Evolutionary conservation across 2,888 invertebrate genomes (phyloP), one percentile per base, ranked within the genome.

Genomic region (Lypha dubia): DNA sequence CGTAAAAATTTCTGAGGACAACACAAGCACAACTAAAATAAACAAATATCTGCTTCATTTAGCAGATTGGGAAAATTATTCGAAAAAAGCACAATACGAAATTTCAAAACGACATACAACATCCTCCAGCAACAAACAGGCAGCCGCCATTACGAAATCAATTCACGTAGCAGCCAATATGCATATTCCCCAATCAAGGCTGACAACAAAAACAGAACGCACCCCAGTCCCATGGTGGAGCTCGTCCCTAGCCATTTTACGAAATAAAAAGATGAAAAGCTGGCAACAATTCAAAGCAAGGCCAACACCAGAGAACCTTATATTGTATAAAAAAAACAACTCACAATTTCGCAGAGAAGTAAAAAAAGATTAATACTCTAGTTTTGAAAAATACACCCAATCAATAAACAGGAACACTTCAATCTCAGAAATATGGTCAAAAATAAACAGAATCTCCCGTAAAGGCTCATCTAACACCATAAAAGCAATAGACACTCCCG

Each of bases 331-430:
- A 63, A 79, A 53, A 51, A 2, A n/a, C n/a, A 77, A 77, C 20
- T 60, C 71, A 2, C 71, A 38, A 58, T 80, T 80, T 24, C 56
- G 58, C 1, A 76, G 65, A 56, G 65, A 44, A 56, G 60, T 60
- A 35, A 81, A 68, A 75, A 38, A 6, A 1, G 67, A 68, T 0
- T 74, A 81, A 41, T 9, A 38, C 17, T n/a, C n/a, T n/a, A n/a
- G n/a, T n/a, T n/a, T n/a, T n/a, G n/a, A n/a, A n/a, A n/a, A n/a
- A n/a, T n/a, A 1, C 20, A 74, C 74, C 8, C 51, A 63, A 58
- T 24, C 56, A 17, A 65, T 80, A 15, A 81, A 75, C 41, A 51
- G 20, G 35, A 22, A 41, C 22, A 68, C 75, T 7, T 1, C 81
- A 17, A 75, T 20, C n/a, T 49, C 49, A 17, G 17, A n/a, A 22